These are phyloP conservation scores for Sebastes reedi DNA, from an alignment of 2,797 vertebrate genomes.

Conservation along the genomic window DNA sequence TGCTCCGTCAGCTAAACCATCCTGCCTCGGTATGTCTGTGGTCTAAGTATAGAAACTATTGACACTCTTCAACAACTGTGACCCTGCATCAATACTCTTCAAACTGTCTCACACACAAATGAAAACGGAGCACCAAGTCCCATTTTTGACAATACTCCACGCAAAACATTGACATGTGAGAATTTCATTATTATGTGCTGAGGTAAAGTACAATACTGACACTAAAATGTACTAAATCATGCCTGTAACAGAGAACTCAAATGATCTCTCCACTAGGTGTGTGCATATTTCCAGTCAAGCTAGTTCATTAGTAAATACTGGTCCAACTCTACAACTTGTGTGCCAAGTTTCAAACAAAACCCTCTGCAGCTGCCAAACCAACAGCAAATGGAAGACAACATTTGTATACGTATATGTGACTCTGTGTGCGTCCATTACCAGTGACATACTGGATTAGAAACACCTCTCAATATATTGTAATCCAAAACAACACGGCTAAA, in stretches of 20 bases:
- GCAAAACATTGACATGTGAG: constrained; percentile 9
- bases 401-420: not conserved
- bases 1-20: constrained; percentile 15
- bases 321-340: not conserved
- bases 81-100: constrained; percentile 12
- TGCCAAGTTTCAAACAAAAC: not conserved
- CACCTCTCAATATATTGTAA: not conserved
- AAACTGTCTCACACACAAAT: not conserved
- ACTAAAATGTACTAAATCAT: not conserved
- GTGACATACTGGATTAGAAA: not conserved
- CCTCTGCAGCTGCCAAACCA: not conserved
- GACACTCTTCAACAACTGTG: constrained; percentile 3
- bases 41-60: constrained; percentile 57
- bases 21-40: not conserved
- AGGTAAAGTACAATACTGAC: constrained; percentile 39
- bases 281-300: constrained; percentile 40
- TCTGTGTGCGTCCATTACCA: not conserved
- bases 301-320: not conserved
- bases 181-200: not conserved
- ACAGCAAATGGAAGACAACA: constrained; percentile 50
- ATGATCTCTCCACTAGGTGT: not conserved
- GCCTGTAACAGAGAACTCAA: not conserved
- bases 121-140: not conserved
- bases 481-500: not conserved
- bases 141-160: not conserved